Evolutionary conservation across 2,888 invertebrate species (phyloP).

Genomic region (Philonicus albiceps): DNA sequence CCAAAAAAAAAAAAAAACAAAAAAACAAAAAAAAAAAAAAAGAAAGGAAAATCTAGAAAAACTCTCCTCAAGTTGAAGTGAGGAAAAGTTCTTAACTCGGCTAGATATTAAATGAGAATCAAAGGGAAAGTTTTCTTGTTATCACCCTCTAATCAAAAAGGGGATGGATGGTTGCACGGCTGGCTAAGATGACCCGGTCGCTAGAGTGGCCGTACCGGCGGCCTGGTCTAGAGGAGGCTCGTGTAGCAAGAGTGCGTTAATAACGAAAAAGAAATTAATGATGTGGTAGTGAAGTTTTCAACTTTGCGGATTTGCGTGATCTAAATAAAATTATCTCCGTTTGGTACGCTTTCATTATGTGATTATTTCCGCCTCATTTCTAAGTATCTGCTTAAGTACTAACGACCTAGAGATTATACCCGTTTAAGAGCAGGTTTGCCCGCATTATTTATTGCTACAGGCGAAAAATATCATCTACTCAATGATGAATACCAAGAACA

Average conservation of each 20-base stretch:
- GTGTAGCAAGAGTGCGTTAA: conserved; percentile 37
- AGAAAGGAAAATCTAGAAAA: neutral
- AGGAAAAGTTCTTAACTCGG: conserved; percentile 41
- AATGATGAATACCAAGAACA: neutral
- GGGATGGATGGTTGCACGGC: conserved; percentile 10
- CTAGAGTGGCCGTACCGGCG: neutral
- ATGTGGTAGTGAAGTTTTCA: conserved; percentile 43
- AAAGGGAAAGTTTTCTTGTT: conserved; percentile 45
- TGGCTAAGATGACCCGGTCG: neutral
- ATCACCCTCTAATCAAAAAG: conserved; percentile 39
- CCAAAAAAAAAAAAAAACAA: neutral
- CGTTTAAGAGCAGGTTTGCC: neutral
- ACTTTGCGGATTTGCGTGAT: conserved; percentile 24
- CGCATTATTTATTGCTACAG: neutral
- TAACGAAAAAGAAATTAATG: conserved; percentile 44
- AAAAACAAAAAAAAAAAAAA: conserved; percentile 2
- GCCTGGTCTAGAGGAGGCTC: neutral
- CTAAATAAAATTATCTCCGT: conserved; percentile 29
- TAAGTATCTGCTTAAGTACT: neutral
- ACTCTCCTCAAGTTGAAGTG: conserved; percentile 40
- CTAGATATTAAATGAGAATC: conserved; percentile 45
- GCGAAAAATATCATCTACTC: neutral
- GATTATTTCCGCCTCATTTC: neutral
- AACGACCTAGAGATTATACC: neutral
- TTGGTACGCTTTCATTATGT: neutral